These are phyloP conservation scores for Tyria jacobaeae DNA, from an alignment of 2,888 invertebrate genomes.

Conservation along the genomic window DNA sequence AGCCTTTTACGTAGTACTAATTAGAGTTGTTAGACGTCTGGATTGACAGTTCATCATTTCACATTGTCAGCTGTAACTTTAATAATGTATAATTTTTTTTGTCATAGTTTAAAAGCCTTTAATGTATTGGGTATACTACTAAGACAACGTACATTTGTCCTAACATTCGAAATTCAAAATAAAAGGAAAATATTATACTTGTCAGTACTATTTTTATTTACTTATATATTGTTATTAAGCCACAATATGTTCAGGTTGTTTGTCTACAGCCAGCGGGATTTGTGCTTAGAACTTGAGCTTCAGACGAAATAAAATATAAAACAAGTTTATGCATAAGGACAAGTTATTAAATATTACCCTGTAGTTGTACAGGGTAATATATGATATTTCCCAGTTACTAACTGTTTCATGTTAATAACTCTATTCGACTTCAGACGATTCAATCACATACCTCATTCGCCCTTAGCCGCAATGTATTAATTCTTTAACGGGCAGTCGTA, in stretches of 20 bases:
- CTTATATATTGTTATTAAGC: conserved; percentile 14
- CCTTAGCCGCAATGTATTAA: conserved; percentile 67
- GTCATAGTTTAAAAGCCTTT: too few relatives aligned
- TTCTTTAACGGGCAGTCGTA: conserved; percentile 68
- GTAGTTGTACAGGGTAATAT: too few relatives aligned
- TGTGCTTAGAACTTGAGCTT: conserved; percentile 47
- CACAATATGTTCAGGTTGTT: conserved; percentile 33
- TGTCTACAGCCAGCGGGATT: conserved; percentile 43
- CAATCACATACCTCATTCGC: conserved; percentile 53
- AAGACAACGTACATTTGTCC: background rate
- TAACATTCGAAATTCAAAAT: conserved; percentile 1
- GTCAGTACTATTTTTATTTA: conserved; percentile 12
- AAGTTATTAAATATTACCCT: too few relatives aligned
- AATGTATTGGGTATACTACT: background rate
- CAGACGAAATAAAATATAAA: conserved; percentile 55
- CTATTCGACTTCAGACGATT: conserved; percentile 52
- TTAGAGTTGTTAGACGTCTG: too few relatives aligned
- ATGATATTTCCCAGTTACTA: conserved; percentile 5
- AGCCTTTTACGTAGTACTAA: too few relatives aligned
- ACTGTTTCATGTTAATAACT: conserved; percentile 21
- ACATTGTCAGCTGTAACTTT: too few relatives aligned
- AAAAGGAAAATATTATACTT: background rate
- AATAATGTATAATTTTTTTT: too few relatives aligned
- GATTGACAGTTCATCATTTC: background rate
- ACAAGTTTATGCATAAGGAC: conserved; percentile 48